phyloP scores from a whole-genome alignment of 2,888 invertebrate genomes.

The Panzeria rudis region DNA sequence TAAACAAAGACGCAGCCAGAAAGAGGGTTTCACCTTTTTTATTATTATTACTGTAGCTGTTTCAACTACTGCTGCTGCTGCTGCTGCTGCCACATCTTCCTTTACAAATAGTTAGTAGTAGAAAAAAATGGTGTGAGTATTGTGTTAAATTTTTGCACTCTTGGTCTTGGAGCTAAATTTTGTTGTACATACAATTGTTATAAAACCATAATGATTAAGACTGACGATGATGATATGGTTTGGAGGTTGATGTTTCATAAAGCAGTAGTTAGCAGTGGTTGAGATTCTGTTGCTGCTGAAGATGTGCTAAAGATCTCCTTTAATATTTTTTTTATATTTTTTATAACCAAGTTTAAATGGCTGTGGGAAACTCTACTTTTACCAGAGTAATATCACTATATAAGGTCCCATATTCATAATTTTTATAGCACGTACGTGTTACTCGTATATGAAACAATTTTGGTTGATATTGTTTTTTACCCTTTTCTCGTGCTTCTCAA shows the following conservation, averaged over 20 bases:
- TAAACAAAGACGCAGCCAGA: constrained; percentile 58
- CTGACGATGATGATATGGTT: constrained; percentile 59
- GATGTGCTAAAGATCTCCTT: constrained; percentile 55
- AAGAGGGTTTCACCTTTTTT: constrained; percentile 63
- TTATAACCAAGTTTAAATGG: constrained; percentile 69
- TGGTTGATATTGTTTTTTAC: constrained; percentile 33
- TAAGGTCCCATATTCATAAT: constrained; percentile 39
- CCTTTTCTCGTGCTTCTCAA: constrained; percentile 29
- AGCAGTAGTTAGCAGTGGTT: constrained; percentile 41
- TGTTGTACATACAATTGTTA: constrained; percentile 58
- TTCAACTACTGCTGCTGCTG: constrained; percentile 41
- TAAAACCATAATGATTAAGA: constrained; percentile 57
- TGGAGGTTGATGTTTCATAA: constrained; percentile 5
- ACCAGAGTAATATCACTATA: constrained; percentile 28
- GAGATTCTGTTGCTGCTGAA: constrained; percentile 45
- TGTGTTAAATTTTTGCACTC: constrained; percentile 56
- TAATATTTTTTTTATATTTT: constrained; percentile 29
- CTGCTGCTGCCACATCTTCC: neutral
- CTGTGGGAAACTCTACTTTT: constrained; percentile 74
- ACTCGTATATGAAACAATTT: constrained; percentile 43
- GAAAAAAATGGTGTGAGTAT: constrained; percentile 44
- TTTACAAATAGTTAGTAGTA: constrained; percentile 23
- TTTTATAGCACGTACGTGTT: constrained; percentile 72
- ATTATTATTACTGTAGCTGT: constrained; percentile 58
- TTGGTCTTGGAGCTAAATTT: constrained; percentile 18